Base-by-base conservation (phyloP, 2,888 invertebrate species). In the Dolichopus griseipennis region DNA sequence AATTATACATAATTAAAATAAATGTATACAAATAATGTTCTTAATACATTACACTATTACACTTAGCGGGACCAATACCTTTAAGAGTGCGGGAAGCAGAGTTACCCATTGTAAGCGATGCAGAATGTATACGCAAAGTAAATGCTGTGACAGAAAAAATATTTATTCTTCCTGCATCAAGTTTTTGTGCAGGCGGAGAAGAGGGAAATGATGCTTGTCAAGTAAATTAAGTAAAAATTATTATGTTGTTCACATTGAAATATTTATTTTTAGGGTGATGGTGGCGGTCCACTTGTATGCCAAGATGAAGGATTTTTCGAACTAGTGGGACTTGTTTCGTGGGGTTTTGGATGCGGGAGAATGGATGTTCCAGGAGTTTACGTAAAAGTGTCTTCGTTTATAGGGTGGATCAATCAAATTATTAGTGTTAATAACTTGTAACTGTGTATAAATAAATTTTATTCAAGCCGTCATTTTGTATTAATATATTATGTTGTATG, bases 331-430 rank as follows among this genome's bases (percentile, higher is more conserved):
- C 84, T 97, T 15, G 96, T 96, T 0, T 95, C 95, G 1, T 97
- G 96, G 94, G 96, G 95, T 75, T 94, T 93, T 78, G 93, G 93
- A 72, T 95, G 95, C 79, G 95, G 95, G n/a, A 85, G 95, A 64
- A 86, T 89, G 71, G 92, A 95, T 81, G 96, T 95, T 68, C 97
- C 97, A 41, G 97, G 95, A n/a, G 96, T 97, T 71, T 97, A 97
- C 81, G 95, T 96, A 37, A 94, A 95, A 83, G 95, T 97, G 12
- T 94, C 95, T 5, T 89, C 94, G 64, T 97, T 95, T 83, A 93
- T 95, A 75, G 93, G 95, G 72, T 97, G 97, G 97, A 96, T 97
- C 78, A 95, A 95, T 84, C 95, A 95, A 85, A 95, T 95, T 75
- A 95, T 95, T 78, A 94, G 94, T 78, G 95, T 95, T 75, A 95